Evolutionary conservation across 2,888 invertebrate genomes (phyloP), one percentile per base, ranked within the genome.

Genomic region (Drosophila rubida): DNA sequence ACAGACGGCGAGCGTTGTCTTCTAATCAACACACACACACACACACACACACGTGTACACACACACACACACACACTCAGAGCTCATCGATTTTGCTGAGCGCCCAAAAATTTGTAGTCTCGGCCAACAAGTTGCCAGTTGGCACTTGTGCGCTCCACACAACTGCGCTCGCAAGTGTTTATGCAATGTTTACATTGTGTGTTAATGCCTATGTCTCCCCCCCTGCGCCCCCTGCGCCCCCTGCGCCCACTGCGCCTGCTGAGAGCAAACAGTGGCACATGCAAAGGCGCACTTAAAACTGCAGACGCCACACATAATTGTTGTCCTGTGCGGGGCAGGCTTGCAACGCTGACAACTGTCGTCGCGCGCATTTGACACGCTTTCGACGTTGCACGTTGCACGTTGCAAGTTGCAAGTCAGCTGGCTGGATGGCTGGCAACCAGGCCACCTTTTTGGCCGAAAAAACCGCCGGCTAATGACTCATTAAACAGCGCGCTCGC

Each of bases 241-340:
- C 13, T 25, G 6, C 9, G 0, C 22, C 8, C 44, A 1, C 2
- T 32, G 30, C n/a, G 32, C 46, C 14, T 5, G 6, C 25, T 35
- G 16, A 14, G 16, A 13, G 72, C 81, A 86, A 84, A 84, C 87
- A 84, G 61, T 58, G 77, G 16, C 73, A 77, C 84, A 84, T 84
- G 84, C 87, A 74, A 84, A 86, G 75, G 75, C 73, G 78, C 87
- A 84, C 87, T 84, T 86, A 84, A 77, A 86, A 83, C 66, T 86
- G 78, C 83, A 83, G 82, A 85, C 82, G 82, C 86, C 82, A 82
- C 82, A 82, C 82, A 82, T 82, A 85, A 85, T 82, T 85, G 82
- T 82, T 59, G 75, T 69, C 19, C 19, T n/a, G n/a, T n/a, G n/a
- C n/a, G n/a, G n/a, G n/a, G n/a, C n/a, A n/a, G n/a, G n/a, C n/a